Conservation (phyloP, 1,140 invertebrate species). For the Bathynomus jamesi region DNA sequence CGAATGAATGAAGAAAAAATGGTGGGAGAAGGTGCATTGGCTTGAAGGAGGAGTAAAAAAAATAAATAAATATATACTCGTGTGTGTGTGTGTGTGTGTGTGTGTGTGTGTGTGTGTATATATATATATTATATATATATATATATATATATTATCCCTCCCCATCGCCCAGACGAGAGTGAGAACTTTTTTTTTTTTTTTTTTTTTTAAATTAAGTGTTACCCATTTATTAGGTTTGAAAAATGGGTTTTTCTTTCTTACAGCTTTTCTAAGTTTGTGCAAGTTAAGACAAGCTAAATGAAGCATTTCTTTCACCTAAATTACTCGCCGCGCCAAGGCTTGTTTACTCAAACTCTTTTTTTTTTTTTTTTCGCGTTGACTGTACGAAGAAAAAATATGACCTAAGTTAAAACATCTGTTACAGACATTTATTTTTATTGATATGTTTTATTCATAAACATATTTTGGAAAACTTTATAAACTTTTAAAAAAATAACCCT, state of each 20-base stretch:
- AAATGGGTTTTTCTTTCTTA: neutral
- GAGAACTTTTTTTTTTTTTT: no score
- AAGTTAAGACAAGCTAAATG: neutral
- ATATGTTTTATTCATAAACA: neutral
- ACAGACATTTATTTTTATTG: neutral
- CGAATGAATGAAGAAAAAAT: no score
- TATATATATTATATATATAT: no score
- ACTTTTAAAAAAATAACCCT: neutral
- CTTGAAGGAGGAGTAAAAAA: no score
- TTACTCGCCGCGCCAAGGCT: neutral
- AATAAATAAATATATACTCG: no score
- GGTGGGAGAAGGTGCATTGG: no score
- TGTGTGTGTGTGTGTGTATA: no score
- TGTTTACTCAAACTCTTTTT: neutral
- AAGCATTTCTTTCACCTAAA: neutral
- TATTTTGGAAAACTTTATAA: neutral
- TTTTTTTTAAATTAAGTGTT: neutral
- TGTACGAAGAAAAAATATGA: neutral
- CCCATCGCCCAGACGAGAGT: no score
- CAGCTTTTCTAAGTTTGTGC: neutral
- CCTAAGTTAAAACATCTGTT: neutral
- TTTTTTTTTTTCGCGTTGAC: no score
- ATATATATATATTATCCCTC: no score
- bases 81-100: no score
- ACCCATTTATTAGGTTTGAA: neutral